These are phyloP conservation scores for Griposia aprilina DNA, from an alignment of 2,888 invertebrate genomes.

Conservation along the genomic window DNA sequence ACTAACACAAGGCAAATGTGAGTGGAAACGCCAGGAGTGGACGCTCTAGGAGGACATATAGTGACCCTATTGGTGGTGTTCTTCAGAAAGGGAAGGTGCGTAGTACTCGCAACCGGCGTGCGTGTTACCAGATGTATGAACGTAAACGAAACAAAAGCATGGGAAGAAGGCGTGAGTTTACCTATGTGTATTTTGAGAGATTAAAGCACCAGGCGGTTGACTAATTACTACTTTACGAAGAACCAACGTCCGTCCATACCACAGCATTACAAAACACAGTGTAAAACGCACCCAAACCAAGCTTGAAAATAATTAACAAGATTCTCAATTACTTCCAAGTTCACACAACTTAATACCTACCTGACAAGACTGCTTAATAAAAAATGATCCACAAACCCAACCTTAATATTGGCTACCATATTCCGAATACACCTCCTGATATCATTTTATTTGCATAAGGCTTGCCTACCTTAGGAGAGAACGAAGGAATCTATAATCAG, in stretches of 20 bases:
- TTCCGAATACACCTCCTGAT: slow-evolving; percentile 62
- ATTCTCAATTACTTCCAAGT: slow-evolving; percentile 32
- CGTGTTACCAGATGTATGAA: too few relatives aligned
- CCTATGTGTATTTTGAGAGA: too few relatives aligned
- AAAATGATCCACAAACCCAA: slow-evolving; percentile 31
- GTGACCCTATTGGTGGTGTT: too few relatives aligned
- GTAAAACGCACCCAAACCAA: slow-evolving; percentile 3
- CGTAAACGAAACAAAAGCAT: too few relatives aligned
- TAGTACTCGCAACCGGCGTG: too few relatives aligned
- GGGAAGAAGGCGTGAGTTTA: too few relatives aligned
- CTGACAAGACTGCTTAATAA: slow-evolving; percentile 39
- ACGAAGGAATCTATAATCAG: slow-evolving; percentile 75
- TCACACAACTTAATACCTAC: slow-evolving; percentile 35
- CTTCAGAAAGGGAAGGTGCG: too few relatives aligned
- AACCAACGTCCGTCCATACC: background rate
- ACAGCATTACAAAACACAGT: background rate
- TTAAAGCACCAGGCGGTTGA: background rate
- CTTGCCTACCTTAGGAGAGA: slow-evolving; percentile 67
- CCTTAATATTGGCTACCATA: slow-evolving; percentile 34
- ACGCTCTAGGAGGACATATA: too few relatives aligned
- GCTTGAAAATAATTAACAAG: slow-evolving; percentile 13
- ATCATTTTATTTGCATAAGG: slow-evolving; percentile 75
- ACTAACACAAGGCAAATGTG: too few relatives aligned
- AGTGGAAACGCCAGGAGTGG: too few relatives aligned
- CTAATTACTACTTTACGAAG: background rate